Evolutionary conservation across 2,113 vertebrate genomes (phyloP), one percentile per base, ranked within the genome.

Genomic region (Synodontis membranacea): DNA sequence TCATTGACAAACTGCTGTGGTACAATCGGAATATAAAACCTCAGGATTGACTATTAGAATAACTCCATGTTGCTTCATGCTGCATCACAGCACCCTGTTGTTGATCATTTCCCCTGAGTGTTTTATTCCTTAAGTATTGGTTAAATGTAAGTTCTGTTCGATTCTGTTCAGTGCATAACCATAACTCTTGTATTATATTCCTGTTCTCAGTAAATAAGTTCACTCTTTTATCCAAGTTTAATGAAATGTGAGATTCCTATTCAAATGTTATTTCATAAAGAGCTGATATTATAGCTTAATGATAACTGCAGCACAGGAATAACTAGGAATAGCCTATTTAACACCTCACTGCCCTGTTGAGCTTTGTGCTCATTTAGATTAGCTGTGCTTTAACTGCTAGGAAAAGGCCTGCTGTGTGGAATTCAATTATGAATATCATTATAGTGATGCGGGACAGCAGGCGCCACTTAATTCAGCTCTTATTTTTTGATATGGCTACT

Each of bases 341-440:
- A 19, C 52, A 79, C 34, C 34, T 23, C 66, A 37, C 6, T 23
- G 28, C 52, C 50, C 8, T 28, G 80, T 82, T 82, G 56, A 46
- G 58, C 39, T 66, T 64, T 28, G 37, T 60, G 52, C 56, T 62
- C 37, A n/a, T 62, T 81, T 44, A 10, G 9, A 42, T 54, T 28
- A 7, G 2, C 12, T n/a, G 12, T 56, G n/a, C n/a, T n/a, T n/a
- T n/a, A n/a, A 4, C 15, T 44, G 39, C 23, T 44, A 62, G 6
- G 28, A 10, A 42, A 42, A 44, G 9, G 25, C 37, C 3, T 42
- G 81, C 60, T 68, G 42, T 66, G 60, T 48, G n/a, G n/a, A 68
- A 50, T 83, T 25, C 28, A 58, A 66, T 66, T 83, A 64, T 68
- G 44, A 66, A 83, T 68, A 50, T 37, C 10, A 83, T 83, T 83